These are phyloP conservation scores for Engystomops pustulosus DNA, from an alignment of 2,113 vertebrate species.

Conservation along the genomic window DNA sequence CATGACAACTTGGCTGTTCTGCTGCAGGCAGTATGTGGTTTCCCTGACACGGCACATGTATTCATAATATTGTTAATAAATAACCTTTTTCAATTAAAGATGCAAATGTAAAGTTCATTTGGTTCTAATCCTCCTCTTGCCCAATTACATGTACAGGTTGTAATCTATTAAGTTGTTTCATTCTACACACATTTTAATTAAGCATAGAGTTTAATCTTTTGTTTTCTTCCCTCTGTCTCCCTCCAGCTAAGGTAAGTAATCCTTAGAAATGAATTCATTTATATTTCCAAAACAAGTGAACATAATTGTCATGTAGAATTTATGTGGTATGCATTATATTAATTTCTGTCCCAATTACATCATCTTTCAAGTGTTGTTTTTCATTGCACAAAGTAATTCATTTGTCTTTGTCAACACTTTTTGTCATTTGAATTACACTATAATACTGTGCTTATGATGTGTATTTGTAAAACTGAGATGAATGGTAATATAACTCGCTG, in stretches of 20 bases:
- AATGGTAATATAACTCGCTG: not conserved
- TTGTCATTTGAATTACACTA: not conserved
- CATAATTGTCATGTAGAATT: conserved; percentile 8
- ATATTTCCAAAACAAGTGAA: not conserved
- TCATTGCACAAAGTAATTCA: conserved; percentile 5
- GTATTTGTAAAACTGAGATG: not conserved
- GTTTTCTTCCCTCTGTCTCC: not conserved
- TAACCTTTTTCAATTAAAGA: not conserved
- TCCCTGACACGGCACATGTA: not conserved
- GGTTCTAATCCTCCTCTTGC: not conserved
- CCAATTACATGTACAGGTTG: not conserved
- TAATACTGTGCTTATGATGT: not conserved
- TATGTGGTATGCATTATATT: not conserved
- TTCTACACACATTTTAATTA: conserved; percentile 7
- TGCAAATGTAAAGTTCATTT: not conserved
- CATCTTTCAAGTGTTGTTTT: not conserved
- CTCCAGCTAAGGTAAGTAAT: not conserved
- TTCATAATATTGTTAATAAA: not conserved
- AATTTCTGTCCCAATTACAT: conserved; percentile 14
- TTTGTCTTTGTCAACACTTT: conserved; percentile 12
- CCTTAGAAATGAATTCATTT: conserved; percentile 5
- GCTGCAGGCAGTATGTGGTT: too few relatives aligned
- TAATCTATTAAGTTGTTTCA: conserved; percentile 8
- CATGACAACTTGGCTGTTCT: too few relatives aligned
- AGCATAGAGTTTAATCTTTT: not conserved